Evolutionary conservation across 2,113 vertebrate species (phyloP).

Genomic region (Antechinus stuartii): DNA sequence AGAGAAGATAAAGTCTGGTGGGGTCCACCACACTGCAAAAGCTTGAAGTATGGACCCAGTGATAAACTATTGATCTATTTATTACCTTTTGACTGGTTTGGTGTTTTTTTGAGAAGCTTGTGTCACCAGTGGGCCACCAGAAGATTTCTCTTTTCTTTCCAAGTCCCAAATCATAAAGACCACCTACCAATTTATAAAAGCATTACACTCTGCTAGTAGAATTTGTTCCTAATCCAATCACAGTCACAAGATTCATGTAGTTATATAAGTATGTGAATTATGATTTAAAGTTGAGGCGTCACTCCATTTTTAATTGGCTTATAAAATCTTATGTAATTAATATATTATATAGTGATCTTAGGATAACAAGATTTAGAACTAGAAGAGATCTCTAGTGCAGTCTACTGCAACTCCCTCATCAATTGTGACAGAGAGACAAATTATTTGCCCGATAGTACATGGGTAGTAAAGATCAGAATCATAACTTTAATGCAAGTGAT

Average conservation of each 20-base stretch:
- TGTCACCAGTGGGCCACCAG: background rate
- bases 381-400: background rate
- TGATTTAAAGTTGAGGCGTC: background rate
- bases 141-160: background rate
- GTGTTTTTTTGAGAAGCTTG: background rate
- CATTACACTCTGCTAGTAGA: background rate
- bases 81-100: background rate
- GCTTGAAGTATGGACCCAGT: background rate
- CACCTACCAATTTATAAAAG: background rate
- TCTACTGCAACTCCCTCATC: background rate
- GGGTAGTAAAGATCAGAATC: background rate
- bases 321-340: background rate
- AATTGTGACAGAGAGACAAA: background rate
- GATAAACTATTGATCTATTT: background rate
- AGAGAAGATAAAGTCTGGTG: background rate
- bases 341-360: background rate
- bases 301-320: background rate
- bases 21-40: background rate
- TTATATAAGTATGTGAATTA: background rate
- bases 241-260: background rate
- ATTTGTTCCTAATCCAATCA: background rate
- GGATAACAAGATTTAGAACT: slow-evolving; percentile 7
- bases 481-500: background rate
- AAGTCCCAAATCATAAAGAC: background rate
- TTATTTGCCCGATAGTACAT: background rate